Conservation (phyloP, 2,113 vertebrate genomes). For the Ivindomyrus marchei region DNA sequence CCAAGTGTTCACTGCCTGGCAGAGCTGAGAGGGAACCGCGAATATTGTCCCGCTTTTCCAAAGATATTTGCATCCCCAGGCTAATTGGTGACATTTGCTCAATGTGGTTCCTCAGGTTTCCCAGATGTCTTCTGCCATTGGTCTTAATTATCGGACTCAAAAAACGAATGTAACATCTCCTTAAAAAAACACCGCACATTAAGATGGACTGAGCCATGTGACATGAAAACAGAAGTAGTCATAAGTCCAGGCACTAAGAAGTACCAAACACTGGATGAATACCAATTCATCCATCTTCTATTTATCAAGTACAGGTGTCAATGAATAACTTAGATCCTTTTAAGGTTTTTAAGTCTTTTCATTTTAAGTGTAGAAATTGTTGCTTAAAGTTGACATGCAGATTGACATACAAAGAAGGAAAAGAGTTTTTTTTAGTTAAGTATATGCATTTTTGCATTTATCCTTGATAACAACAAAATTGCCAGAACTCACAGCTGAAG, state of each 20-base stretch:
- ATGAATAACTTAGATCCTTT: neutral
- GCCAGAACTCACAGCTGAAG: neutral
- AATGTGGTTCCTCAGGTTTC: neutral
- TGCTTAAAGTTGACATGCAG: neutral
- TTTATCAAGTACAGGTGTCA: neutral
- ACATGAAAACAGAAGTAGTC: neutral
- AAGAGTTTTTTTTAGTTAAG: neutral
- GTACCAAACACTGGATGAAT: neutral
- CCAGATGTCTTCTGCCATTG: neutral
- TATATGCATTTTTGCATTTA: neutral
- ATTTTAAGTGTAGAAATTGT: neutral
- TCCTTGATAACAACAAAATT: neutral
- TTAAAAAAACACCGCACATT: neutral
- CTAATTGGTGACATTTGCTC: neutral
- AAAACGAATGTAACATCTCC: neutral
- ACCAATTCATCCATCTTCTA: neutral
- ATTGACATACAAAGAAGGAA: neutral
- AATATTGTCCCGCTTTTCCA: neutral
- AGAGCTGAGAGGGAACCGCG: neutral
- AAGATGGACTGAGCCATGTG: neutral
- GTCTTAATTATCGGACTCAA: constrained; percentile 3
- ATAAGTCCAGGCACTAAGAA: neutral
- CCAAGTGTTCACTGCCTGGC: neutral
- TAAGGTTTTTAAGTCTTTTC: neutral
- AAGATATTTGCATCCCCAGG: neutral